Percentiles rank a stretch among this genome's conserved stretches.
Conservation (phyloP, 30 jellyfish, hydroid and myxozoan species). For the Pseudorhiza aurosa region DNA sequence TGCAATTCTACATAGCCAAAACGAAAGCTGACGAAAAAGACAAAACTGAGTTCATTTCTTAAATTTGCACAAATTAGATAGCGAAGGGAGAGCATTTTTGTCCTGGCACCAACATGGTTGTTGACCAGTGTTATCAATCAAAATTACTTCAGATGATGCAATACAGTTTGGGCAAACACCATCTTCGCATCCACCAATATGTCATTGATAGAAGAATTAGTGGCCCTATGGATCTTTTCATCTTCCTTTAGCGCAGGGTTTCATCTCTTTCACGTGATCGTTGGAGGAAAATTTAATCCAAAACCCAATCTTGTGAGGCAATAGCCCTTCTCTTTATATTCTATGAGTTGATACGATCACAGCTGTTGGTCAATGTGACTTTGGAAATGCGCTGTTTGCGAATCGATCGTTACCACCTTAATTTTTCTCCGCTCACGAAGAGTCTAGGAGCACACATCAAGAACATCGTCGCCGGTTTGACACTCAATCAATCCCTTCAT, state of each 20-base stretch:
- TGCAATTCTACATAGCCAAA: too few species aligned
- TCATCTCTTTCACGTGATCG: constrained; percentile 1
- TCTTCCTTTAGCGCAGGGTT: background rate
- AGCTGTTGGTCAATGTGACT: background rate
- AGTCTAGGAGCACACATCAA: constrained; percentile 27
- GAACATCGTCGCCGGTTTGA: constrained; percentile 30
- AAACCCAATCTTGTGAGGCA: constrained; percentile 21
- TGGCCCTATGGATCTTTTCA: constrained; percentile 1
- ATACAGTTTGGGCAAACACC: background rate
- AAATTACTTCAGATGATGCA: background rate
- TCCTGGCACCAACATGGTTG: too few species aligned
- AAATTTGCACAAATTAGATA: too few species aligned
- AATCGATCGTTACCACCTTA: constrained; percentile 1
- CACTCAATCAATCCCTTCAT: background rate
- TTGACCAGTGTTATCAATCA: constrained; percentile 21
- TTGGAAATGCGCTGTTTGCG: constrained; percentile 20
- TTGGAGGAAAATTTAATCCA: constrained; percentile 32
- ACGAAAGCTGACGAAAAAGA: too few species aligned
- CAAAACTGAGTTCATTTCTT: too few species aligned
- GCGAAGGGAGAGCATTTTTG: too few species aligned
- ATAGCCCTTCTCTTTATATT: constrained; percentile 3
- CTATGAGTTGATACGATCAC: constrained; percentile 24
- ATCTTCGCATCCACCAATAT: constrained; percentile 14
- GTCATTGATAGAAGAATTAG: constrained; percentile 8
- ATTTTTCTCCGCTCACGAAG: constrained; percentile 41